These are phyloP conservation scores for Anguilla obscura DNA, from an alignment of 2,797 vertebrate genomes.

Conservation along the genomic window DNA sequence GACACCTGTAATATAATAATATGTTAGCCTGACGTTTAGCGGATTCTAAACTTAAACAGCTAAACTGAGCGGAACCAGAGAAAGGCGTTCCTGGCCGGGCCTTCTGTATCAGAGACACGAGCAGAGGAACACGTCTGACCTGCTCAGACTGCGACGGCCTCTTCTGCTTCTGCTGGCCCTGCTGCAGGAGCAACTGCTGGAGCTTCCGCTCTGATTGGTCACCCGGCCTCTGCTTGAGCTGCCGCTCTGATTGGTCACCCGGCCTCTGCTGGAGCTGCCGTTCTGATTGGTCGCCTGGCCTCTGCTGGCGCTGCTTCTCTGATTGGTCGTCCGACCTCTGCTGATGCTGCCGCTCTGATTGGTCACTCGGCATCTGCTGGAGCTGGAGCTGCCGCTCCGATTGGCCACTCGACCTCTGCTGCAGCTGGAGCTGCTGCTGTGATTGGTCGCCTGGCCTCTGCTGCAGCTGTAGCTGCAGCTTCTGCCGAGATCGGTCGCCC, in stretches of 20 bases:
- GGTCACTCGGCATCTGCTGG: slow-evolving; percentile 25
- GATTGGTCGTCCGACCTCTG: too few species aligned
- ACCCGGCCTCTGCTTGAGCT: slow-evolving; percentile 31
- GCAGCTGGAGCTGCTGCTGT: slow-evolving; percentile 30
- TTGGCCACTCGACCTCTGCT: slow-evolving; percentile 40
- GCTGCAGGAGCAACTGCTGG: slow-evolving; percentile 46
- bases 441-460: slow-evolving; percentile 47
- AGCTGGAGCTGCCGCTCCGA: slow-evolving; percentile 55
- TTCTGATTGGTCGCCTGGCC: background rate
- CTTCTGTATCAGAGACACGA: background rate
- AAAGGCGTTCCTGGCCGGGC: too few species aligned
- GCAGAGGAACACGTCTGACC: background rate
- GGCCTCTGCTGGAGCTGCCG: slow-evolving; percentile 56
- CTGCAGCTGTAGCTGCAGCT: slow-evolving; percentile 37
- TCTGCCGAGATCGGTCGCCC: too few species aligned
- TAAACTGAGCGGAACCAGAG: too few species aligned
- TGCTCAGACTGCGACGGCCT: slow-evolving; percentile 41
- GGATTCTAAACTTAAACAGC: too few species aligned
- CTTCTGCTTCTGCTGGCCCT: slow-evolving; percentile 40
- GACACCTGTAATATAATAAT: background rate
- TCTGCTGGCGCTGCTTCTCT: slow-evolving; percentile 40
- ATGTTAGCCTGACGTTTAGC: background rate
- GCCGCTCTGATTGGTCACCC: slow-evolving; percentile 33
- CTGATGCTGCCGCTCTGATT: slow-evolving; percentile 24
- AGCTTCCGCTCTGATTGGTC: slow-evolving; percentile 44